These are phyloP conservation scores for Leptopilina boulardi DNA, from an alignment of 1,140 invertebrate genomes.

Conservation along the genomic window DNA sequence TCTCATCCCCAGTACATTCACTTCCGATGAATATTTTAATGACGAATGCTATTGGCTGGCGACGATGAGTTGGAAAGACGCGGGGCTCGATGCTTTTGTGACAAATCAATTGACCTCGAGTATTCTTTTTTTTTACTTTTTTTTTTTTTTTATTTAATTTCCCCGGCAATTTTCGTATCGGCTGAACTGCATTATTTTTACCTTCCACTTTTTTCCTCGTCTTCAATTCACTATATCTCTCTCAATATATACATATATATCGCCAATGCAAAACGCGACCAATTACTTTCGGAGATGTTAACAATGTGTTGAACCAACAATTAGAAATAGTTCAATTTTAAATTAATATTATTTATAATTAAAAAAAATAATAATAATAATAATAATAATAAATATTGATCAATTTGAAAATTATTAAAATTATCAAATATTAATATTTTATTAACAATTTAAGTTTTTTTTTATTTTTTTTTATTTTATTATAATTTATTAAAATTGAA, in stretches of 20 bases:
- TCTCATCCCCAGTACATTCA: slow-evolving; percentile 6
- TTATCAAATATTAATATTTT: too few relatives aligned
- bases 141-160: background rate
- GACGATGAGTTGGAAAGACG: slow-evolving; percentile 38
- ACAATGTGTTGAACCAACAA: background rate
- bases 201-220: background rate
- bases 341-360: background rate
- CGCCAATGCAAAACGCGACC: background rate
- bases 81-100: slow-evolving; percentile 17
- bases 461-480: too few relatives aligned
- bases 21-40: slow-evolving; percentile 41
- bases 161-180: slow-evolving; percentile 4
- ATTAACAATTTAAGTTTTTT: too few relatives aligned
- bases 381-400: too few relatives aligned
- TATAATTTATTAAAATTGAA: too few relatives aligned
- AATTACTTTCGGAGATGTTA: background rate
- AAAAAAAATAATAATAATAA: too few relatives aligned
- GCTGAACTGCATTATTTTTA: slow-evolving; percentile 8
- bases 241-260: too few relatives aligned
- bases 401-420: too few relatives aligned
- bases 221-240: background rate
- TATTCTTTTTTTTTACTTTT: slow-evolving; percentile 6
- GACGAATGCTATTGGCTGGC: slow-evolving; percentile 19
- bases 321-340: background rate
- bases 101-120: slow-evolving; percentile 39